Evolutionary conservation across 2,113 vertebrate species (phyloP).

Genomic region (Sander vitreus): DNA sequence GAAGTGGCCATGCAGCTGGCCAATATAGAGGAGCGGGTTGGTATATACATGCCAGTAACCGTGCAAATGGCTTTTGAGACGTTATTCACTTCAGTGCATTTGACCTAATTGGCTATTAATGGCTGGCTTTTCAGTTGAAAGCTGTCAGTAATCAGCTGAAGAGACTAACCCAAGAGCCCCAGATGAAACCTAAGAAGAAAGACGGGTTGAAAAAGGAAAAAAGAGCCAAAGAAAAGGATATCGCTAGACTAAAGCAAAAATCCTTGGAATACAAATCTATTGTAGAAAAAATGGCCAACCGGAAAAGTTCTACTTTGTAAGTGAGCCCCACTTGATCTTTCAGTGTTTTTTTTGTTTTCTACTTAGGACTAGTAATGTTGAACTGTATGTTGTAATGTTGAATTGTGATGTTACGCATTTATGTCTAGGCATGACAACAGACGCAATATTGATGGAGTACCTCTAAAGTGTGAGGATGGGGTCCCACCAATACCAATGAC

Average conservation of each 20-base stretch:
- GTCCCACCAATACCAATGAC: slow-evolving; percentile 83
- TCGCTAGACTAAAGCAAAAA: slow-evolving; percentile 69
- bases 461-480: slow-evolving; percentile 82
- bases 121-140: slow-evolving; percentile 83
- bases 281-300: slow-evolving; percentile 74
- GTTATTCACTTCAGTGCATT: background rate
- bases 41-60: slow-evolving; percentile 14
- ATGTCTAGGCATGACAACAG: slow-evolving; percentile 79
- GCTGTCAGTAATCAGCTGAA: slow-evolving; percentile 87
- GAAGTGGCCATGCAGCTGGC: slow-evolving; percentile 72
- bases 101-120: slow-evolving; percentile 16
- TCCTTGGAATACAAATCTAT: slow-evolving; percentile 60
- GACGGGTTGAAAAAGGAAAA: slow-evolving; percentile 82
- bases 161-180: slow-evolving; percentile 83
- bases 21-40: slow-evolving; percentile 88
- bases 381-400: too few species aligned
- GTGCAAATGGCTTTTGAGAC: slow-evolving; percentile 14
- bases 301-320: slow-evolving; percentile 82
- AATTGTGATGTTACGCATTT: background rate
- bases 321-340: slow-evolving; percentile 42
- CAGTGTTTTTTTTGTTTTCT: background rate
- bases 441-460: slow-evolving; percentile 50
- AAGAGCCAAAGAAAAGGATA: slow-evolving; percentile 67
- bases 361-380: background rate
- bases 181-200: slow-evolving; percentile 85